Percentiles rank a stretch among this genome's conserved stretches.
Conservation (phyloP, 1,140 invertebrate genomes). For the Globodera rostochiensis region DNA sequence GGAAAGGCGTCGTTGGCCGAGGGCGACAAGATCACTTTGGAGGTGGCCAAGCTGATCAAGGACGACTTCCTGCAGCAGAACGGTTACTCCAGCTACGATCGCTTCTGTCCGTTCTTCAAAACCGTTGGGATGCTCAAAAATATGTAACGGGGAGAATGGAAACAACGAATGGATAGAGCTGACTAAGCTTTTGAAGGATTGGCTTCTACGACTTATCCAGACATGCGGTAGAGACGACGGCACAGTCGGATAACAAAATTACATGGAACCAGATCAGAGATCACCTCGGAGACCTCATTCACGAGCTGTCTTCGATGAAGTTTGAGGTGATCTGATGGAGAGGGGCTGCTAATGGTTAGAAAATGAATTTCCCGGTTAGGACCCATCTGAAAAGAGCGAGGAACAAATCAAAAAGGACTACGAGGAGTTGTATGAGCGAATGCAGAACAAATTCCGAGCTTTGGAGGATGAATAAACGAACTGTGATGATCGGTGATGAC, state of each 20-base stretch:
- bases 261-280: constrained; percentile 97
- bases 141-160: constrained; percentile 70
- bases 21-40: constrained; percentile 97
- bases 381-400: constrained; percentile 96
- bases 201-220: constrained; percentile 95
- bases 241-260: constrained; percentile 92
- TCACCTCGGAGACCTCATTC: constrained; percentile 91
- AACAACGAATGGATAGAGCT: constrained; percentile 4
- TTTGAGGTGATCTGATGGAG: constrained; percentile 79
- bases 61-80: constrained; percentile 98
- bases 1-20: constrained; percentile 93
- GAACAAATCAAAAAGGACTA: constrained; percentile 94
- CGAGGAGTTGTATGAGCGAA: constrained; percentile 89
- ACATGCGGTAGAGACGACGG: constrained; percentile 94
- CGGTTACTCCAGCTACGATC: constrained; percentile 88
- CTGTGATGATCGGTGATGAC: neutral
- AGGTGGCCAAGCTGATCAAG: constrained; percentile 96
- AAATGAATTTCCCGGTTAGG: constrained; percentile 70
- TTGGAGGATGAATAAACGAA: constrained; percentile 83
- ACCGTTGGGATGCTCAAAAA: constrained; percentile 97
- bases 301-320: constrained; percentile 98
- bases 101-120: constrained; percentile 99
- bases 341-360: neutral
- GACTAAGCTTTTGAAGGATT: constrained; percentile 70
- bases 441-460: constrained; percentile 90